Evolutionary conservation across 1,140 invertebrate species (phyloP).

Genomic region (Thaumatotibia leucotreta): DNA sequence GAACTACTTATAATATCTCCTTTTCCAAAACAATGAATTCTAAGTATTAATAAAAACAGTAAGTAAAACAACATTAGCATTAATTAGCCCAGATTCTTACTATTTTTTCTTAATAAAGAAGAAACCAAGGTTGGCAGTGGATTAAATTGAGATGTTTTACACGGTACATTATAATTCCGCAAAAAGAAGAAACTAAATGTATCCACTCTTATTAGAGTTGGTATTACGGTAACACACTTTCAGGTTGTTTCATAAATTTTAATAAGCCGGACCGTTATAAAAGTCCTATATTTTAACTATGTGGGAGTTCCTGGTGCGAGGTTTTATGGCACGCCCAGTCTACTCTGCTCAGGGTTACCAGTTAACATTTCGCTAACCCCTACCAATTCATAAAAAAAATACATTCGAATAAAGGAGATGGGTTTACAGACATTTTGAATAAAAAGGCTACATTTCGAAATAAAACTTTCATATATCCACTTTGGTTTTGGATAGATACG

Average conservation of each 20-base stretch:
- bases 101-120: background rate
- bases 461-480: too few species aligned
- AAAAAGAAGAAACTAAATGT: conserved; percentile 12
- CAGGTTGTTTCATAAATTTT: conserved; percentile 14
- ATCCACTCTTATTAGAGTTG: conserved; percentile 12
- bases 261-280: conserved; percentile 13
- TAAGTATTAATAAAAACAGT: too few species aligned
- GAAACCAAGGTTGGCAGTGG: background rate
- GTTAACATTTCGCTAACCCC: background rate
- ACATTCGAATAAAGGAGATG: background rate
- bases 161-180: background rate
- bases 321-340: conserved; percentile 7
- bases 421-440: too few species aligned
- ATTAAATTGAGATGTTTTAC: background rate
- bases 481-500: too few species aligned
- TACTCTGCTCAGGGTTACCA: background rate
- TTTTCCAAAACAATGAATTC: too few species aligned
- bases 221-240: conserved; percentile 14
- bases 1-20: too few species aligned
- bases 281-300: conserved; percentile 13
- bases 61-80: too few species aligned
- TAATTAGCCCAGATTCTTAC: too few species aligned
- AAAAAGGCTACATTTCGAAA: too few species aligned
- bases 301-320: conserved; percentile 9
- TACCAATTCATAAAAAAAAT: background rate